A percentile compares a stretch with the other conserved stretches of the same genome.
Evolutionary conservation across 2,113 vertebrate species (phyloP).

Genomic region (Eclectus roratus): DNA sequence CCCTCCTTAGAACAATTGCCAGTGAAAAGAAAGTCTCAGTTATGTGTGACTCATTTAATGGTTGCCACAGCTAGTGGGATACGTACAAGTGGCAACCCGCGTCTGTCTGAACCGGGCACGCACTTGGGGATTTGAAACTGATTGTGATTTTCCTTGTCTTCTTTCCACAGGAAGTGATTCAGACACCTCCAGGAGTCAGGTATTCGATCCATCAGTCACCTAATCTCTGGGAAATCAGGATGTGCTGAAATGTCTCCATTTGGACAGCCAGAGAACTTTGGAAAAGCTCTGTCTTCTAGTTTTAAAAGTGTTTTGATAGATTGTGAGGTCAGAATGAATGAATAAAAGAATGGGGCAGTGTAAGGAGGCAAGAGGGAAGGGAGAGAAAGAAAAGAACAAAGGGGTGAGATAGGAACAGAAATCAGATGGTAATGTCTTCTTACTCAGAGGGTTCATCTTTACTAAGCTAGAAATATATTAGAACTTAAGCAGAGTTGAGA

Average conservation of each 20-base stretch:
- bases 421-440: not conserved
- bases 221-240: not conserved
- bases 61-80: not conserved
- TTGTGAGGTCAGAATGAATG: not conserved
- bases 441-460: not conserved
- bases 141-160: not conserved
- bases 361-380: not conserved
- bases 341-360: not conserved
- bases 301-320: not conserved
- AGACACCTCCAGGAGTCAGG: not conserved
- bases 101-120: not conserved
- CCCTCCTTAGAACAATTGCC: not conserved
- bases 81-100: not conserved
- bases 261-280: not conserved
- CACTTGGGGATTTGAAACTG: not conserved
- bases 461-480: not conserved
- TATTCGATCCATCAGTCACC: not conserved
- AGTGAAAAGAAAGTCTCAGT: not conserved
- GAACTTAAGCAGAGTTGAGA: not conserved
- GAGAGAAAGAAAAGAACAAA: not conserved
- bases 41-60: constrained; percentile 12
- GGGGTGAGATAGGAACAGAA: not conserved
- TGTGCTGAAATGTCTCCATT: not conserved
- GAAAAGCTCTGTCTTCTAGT: not conserved
- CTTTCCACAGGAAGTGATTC: constrained; percentile 22